Evolutionary conservation across 2,797 vertebrate species (phyloP), one percentile per base, ranked within the genome.

Genomic region (Zalophus californianus): DNA sequence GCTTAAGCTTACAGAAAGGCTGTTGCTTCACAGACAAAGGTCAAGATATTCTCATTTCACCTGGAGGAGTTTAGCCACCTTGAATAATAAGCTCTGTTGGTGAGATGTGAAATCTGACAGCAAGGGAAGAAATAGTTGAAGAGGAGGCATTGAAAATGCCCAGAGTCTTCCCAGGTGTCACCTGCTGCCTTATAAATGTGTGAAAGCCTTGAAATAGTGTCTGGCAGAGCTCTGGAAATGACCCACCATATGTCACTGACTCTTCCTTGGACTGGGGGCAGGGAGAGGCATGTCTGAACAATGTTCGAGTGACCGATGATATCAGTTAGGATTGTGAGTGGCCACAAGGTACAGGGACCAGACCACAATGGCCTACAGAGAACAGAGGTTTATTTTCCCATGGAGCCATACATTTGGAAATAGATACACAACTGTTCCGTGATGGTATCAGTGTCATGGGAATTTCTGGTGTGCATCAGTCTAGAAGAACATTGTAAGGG

Each of bases 131-230:
- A 84, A 92, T 5, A 58, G 70, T 48, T 56, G 92, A 92, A 94
- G 87, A 88, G 52, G 14, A 92, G 86, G 44, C 44, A 68, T 14
- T 85, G 64, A 75, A 97, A 93, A 97, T 84, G 48, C 62, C 75
- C 0, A 0, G 20, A 92, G 35, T 41, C 72, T 93, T 93, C 93
- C 52, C 73, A 96, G 90, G 96, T 89, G 90, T 90, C 52, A 86
- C 73, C 83, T 32, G 58, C 82, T 97, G 91, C 68, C 91, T 94
- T 96, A 35, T 41, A 84, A 95, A 97, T 83, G 92, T 97, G 95
- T 92, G 90, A 97, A 96, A 52, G 23, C 56, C 90, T 80, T 32
- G 38, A 89, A 87, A 85, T 56, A 70, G 75, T 96, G 87, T 92
- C 73, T 96, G 94, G 48, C 87, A 91, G 90, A 96, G 62, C 48